Base-by-base conservation (phyloP, 2,113 vertebrate genomes). In the Amblyopsis rosae region DNA sequence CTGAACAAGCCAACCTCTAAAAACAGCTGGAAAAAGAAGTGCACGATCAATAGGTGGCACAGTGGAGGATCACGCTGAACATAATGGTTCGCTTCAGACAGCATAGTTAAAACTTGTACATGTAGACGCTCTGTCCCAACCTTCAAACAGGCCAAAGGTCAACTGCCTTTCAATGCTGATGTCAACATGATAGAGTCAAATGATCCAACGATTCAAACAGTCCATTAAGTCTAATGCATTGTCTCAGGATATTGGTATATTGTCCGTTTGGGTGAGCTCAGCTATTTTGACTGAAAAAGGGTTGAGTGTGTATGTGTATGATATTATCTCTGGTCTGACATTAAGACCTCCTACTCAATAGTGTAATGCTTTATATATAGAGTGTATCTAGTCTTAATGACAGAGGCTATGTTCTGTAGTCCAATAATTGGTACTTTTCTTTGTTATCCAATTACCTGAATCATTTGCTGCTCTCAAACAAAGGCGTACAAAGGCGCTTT, bases 321-420 rank as follows among this genome's bases (percentile, higher is more conserved):
- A 60, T 9, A 60, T 45, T 17, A 41, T 45, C 59, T 45, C 41
- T 60, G 45, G 33, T 41, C 58, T 66, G 12, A 59, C 57, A 77
- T 69, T 66, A 62, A 41, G 56, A 53, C 9, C 16, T 16, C 9
- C 17, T 61, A 19, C 55, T 69, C 19, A 51, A 62, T 46, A 63
- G 64, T 16, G 17, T 62, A 12, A 73, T 77, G 33, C 55, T 50
- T 62, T 66, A 51, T 53, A 66, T 66, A 47, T 63, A 33, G 48
- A 62, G 62, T 72, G 62, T 67, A 33, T 5, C 49, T 63, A 66
- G 72, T 41, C 63, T 46, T 65, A 70, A 72, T 75, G 72, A 82
- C 72, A 56, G 49, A 60, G 60, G 65, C 49, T 53, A 57, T 46
- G 67, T 54, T 67, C 68, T 65, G 60, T 61, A 66, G 8, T 48